A percentile compares a stretch with the other conserved stretches of the same genome.
phyloP scores from a whole-genome alignment of 1,140 invertebrate species.

The Hyles euphorbiae region DNA sequence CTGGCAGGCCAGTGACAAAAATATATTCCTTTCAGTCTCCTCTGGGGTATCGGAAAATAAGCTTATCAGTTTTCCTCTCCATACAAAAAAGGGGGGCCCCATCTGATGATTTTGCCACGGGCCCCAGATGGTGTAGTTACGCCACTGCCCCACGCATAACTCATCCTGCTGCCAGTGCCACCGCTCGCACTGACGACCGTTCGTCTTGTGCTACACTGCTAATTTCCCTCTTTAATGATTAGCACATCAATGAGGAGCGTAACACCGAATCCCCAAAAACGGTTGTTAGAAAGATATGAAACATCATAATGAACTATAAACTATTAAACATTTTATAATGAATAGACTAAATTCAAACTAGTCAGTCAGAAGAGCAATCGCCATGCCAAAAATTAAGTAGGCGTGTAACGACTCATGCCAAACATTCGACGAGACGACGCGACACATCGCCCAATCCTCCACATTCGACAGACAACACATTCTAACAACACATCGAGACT shows the following conservation, averaged over 20 bases:
- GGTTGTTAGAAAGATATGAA: too few relatives aligned
- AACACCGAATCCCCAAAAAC: background rate
- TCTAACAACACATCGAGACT: background rate
- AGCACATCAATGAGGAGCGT: background rate
- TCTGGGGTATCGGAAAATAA: too few relatives aligned
- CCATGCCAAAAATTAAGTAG: constrained; percentile 43
- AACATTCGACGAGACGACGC: constrained; percentile 33
- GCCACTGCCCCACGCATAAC: constrained; percentile 1
- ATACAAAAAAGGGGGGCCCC: too few relatives aligned
- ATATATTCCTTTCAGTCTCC: too few relatives aligned
- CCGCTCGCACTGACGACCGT: background rate
- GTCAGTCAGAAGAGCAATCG: constrained; percentile 28
- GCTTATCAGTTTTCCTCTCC: too few relatives aligned
- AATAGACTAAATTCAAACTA: constrained; percentile 40
- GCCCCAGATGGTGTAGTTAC: too few relatives aligned
- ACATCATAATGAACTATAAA: background rate
- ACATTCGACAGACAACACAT: constrained; percentile 20
- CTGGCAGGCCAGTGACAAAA: too few relatives aligned
- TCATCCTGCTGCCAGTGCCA: too few relatives aligned
- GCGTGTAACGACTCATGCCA: constrained; percentile 47
- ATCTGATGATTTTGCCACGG: too few relatives aligned
- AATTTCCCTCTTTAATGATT: background rate
- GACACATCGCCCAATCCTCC: constrained; percentile 27
- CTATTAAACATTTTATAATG: constrained; percentile 36
- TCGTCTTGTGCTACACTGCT: background rate